Evolutionary conservation across 2,797 vertebrate species (phyloP), one percentile per base, ranked within the genome.

Genomic region (Falco cherrug): DNA sequence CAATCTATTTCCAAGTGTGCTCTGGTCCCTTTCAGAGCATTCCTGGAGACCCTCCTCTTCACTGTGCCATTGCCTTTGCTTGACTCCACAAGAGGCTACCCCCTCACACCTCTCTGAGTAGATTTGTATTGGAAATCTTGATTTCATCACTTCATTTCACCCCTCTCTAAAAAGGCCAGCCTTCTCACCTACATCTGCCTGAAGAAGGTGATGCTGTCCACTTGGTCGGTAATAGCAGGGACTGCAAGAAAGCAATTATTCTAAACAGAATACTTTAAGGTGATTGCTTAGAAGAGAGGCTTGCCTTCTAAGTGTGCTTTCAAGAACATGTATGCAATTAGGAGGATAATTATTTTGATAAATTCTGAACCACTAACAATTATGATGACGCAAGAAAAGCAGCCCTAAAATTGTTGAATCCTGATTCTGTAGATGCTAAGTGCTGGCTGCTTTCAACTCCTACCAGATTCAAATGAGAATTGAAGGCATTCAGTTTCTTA

Each of bases 371-470:
- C 75, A 69, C 65, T 91, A 71, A 68, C 61, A 84, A 54, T 81
- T 89, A 81, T 7, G 45, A 82, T 89, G 75, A 60, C 68, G 89
- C 16, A 56, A 90, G 84, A 77, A 92, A 84, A 82, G 83, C 74
- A 93, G 45, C 68, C 71, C 56, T 92, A 31, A 84, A 87, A 50
- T 37, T 61, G 28, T 29, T 20, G 67, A 90, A 37, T 43, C 51
- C 71, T 71, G n/a, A 41, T 90, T 90, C 71, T 87, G 95, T 86
- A 98, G 96, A 76, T 94, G 76, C 16, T 97, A 94, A 50, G 94
- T 92, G 35, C 84, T 98, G 53, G 97, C 96, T 65, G 98, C 97
- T 86, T 97, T 98, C 3, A 93, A 95, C 18, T 98, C 96, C 2
- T 80, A 24, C 24, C 5, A 1, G 76, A 87, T 83, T 89, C 45